Evolutionary conservation across 2,888 invertebrate species (phyloP), one percentile per base, ranked within the genome.

Genomic region (Nebria salina): DNA sequence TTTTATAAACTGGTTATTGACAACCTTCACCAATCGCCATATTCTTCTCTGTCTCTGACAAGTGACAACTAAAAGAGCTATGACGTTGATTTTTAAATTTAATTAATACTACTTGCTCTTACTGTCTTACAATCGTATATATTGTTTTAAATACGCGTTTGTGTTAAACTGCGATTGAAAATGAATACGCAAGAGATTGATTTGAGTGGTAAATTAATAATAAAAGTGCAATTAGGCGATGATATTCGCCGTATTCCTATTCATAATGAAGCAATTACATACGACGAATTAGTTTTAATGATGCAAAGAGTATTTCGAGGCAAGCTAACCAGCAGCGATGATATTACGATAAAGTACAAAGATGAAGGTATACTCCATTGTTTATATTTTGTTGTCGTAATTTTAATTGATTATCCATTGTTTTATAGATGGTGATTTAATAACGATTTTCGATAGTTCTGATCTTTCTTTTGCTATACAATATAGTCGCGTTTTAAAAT

Each of bases 211-310:
- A 90, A 91, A 88, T 86, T 91, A 84, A 90, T 91, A 83, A 90
- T 91, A 83, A 91, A 91, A 88, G 90, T 90, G 83, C 92, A 92
- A 86, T 88, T 93, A 81, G 93, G 91, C 25, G 92, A 93, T 87
- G 94, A 93, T 88, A 93, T 93, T 82, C 89, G 93, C 25, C 89
- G 93, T 84, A 93, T 94, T 83, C 92, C 93, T 8, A 93, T 94
- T 81, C 93, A 93, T 87, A 94, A 94, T 89, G 93, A 94, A 87
- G 93, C 94, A 82, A 92, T 94, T 84, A 94, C 93, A 0, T 93
- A 93, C 85, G 92, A 92, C 87, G 92, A 94, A 87, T 87, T 94
- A 76, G 91, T 94, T 77, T 88, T 94, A 78, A 94, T 94, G 94
- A 93, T 94, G 93, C 93, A 94, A 86, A 87, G 93, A 84, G 92